Conservation (phyloP, 2,797 vertebrate species). For the Vultur gryphus region DNA sequence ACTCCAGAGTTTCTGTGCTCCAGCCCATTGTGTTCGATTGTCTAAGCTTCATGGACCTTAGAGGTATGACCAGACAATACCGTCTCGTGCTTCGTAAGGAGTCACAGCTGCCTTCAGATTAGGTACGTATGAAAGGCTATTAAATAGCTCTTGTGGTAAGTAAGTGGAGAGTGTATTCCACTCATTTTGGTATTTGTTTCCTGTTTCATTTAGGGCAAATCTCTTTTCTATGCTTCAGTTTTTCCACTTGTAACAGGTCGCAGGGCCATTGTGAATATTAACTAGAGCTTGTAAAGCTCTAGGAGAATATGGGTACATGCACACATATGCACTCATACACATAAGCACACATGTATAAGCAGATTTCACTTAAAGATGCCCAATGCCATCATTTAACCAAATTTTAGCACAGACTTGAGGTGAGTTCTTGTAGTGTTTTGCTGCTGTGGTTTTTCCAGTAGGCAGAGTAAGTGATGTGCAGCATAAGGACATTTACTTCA, state of each 20-base stretch:
- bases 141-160: not conserved
- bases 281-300: not conserved
- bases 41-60: not conserved
- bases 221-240: not conserved
- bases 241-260: not conserved
- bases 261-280: not conserved
- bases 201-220: not conserved
- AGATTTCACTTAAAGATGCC: not conserved
- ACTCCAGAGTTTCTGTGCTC: not conserved
- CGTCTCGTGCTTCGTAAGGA: not conserved
- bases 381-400: not conserved
- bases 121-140: not conserved
- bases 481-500: not conserved
- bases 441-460: not conserved
- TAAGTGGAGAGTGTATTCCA: not conserved
- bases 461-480: not conserved
- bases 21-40: not conserved
- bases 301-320: not conserved
- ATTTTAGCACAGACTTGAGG: not conserved
- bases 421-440: not conserved
- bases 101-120: not conserved
- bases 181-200: not conserved
- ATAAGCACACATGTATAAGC: not conserved
- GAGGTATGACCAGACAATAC: not conserved
- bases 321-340: fast-evolving